phyloP scores from a whole-genome alignment of 2,888 invertebrate genomes.

The Gymnoscelis rufifasciata region DNA sequence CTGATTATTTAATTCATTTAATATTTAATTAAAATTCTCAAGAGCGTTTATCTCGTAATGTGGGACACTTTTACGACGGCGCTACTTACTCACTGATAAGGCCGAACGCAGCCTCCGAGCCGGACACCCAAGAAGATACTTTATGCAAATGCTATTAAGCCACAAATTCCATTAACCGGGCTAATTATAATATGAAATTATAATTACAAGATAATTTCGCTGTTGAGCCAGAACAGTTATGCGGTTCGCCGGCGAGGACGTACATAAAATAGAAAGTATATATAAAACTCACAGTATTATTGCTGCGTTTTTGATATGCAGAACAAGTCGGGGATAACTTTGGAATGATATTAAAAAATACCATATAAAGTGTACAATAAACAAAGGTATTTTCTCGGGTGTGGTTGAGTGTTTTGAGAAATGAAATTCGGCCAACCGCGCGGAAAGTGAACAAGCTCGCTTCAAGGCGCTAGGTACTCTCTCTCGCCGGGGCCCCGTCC shows the following conservation, averaged over 20 bases:
- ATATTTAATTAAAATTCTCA: constrained; percentile 79
- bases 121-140: constrained; percentile 67
- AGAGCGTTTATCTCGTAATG: constrained; percentile 77
- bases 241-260: constrained; percentile 54
- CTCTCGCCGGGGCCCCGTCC: constrained; percentile 69
- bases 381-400: constrained; percentile 38
- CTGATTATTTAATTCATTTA: constrained; percentile 79
- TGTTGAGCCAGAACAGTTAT: constrained; percentile 69
- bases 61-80: constrained; percentile 78
- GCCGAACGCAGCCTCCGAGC: constrained; percentile 48
- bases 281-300: constrained; percentile 52
- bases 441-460: constrained; percentile 70
- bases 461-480: constrained; percentile 53
- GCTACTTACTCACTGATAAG: constrained; percentile 75
- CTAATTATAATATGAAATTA: constrained; percentile 71
- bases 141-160: constrained; percentile 64
- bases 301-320: constrained; percentile 41
- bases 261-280: constrained; percentile 64
- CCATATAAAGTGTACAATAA: constrained; percentile 58
- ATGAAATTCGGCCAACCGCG: constrained; percentile 60
- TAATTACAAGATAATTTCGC: constrained; percentile 76
- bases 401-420: constrained; percentile 50
- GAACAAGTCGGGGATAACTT: constrained; percentile 56
- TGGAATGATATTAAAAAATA: constrained; percentile 72
- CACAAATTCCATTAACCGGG: constrained; percentile 61